Base-by-base conservation (phyloP, 2,888 invertebrate species). In the Platerodrilus igneus region DNA sequence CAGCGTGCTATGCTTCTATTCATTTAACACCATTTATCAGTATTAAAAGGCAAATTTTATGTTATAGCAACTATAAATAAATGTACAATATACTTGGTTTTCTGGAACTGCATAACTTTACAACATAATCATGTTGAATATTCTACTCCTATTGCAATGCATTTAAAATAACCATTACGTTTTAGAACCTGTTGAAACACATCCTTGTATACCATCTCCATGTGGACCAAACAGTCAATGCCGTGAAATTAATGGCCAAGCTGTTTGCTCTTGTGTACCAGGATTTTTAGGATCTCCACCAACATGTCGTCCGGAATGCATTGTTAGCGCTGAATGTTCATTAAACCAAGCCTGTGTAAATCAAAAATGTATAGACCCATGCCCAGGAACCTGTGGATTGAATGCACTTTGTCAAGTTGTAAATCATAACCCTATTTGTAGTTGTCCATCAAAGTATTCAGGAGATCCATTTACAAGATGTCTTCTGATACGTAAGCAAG, bases 361-460 rank as follows among this genome's bases (percentile, higher is more conserved):
- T 52, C 71, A 71, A 53, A 74, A 72, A 57, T 77, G 77, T 57
- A 62, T 66, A 16, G 74, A 77, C 55, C 76, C 76, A 2, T 78
- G 77, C 47, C 71, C 71, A 22, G 71, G 66, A 37, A 64, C 67
- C 9, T 76, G 75, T 53, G 75, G 74, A 14, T 69, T 74, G 10
- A 76, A 77, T 56, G 79, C 83, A 2, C 70, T 73, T 45, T 20
- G 53, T 62, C 81, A 83, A 68, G 86, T 87, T 30, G 79, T 87
- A 34, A 87, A 88, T 54, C 90, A 91, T 60, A 86, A 86, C 63
- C 88, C 90, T 19, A 84, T 89, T 55, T 91, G 91, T 67, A 86
- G 82, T 59, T 91, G 91, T 60, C 77, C 83, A 39, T 71, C 76
- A 49, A 84, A 84, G 49, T 85, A 76, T 60, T 81, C 81, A 19